Evolutionary conservation across 2,113 vertebrate genomes (phyloP), one percentile per base, ranked within the genome.

Genomic region (Progne subis): DNA sequence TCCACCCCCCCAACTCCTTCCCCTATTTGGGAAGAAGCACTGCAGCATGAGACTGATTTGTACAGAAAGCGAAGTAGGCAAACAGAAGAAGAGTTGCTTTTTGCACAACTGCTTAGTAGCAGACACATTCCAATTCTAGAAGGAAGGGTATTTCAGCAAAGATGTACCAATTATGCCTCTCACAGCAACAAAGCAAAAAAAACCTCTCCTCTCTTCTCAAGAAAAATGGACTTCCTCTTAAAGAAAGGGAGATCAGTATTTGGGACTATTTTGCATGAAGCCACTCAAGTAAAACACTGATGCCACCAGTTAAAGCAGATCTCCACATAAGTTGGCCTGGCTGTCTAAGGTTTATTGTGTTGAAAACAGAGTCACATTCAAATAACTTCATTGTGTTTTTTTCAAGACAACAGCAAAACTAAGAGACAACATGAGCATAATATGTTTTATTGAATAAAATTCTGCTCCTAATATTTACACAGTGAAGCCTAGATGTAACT

Each of bases 371-470:
- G 75, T 70, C 71, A 44, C 25, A 61, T 60, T 83, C 49, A 70
- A 90, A 56, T n/a, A 50, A 67, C 26, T 83, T 80, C 47, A 81
- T 59, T 39, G 44, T n/a, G 18, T 60, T 92, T 84, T 84, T 81
- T 57, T 31, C 43, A 44, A 85, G 92, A 65, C 49, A 89, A 63
- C 52, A 87, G 90, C 32, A 82, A 47, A 87, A 39, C 43, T 21
- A 47, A 86, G 69, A 95, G 49, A 70, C 49, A 49, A 75, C 14
- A 18, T 50, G 28, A 85, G 63, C 17, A 60, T 60, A 60, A 32
- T 74, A 85, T 39, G 44, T 69, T 98, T 98, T 98, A 98, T 97
- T 98, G 95, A 96, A 84, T 78, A 95, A 52, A 96, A 81, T 61
- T 75, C 61, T 75, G 78, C 28, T 84, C 68, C 68, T 88, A 55